These are phyloP conservation scores for Temnopleurus reevesii DNA, from an alignment of 53 echinoderm and acorn worm genomes.

Conservation along the genomic window DNA sequence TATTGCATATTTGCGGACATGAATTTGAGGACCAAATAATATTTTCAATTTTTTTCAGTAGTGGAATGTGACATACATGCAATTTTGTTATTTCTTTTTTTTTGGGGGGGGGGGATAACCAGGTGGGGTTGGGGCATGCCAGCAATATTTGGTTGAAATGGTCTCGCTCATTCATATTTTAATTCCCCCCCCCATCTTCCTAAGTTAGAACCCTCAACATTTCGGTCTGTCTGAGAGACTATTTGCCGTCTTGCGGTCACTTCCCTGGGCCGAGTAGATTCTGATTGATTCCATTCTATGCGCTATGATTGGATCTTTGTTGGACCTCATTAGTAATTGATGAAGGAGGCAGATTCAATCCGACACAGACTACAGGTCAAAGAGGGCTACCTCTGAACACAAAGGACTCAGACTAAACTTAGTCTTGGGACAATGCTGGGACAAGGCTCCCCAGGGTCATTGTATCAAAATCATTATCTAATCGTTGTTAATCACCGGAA, in stretches of 20 bases:
- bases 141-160: too few relatives aligned
- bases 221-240: too few relatives aligned
- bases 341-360: conserved; percentile 7
- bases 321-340: conserved; percentile 32
- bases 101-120: too few relatives aligned
- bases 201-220: too few relatives aligned
- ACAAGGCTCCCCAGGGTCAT: not conserved
- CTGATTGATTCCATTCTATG: conserved; percentile 11
- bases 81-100: too few relatives aligned
- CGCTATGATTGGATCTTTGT: not conserved
- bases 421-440: not conserved
- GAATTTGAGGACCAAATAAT: too few relatives aligned
- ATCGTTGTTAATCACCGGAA: not conserved
- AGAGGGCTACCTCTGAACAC: not conserved
- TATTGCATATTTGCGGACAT: too few relatives aligned
- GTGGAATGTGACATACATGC: too few relatives aligned
- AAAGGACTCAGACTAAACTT: not conserved
- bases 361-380: conserved; percentile 2
- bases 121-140: too few relatives aligned
- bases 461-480: conserved; percentile 27
- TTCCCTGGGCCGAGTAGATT: not conserved
- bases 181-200: too few relatives aligned
- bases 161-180: too few relatives aligned
- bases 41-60: too few relatives aligned
- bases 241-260: not conserved